Percentiles rank a stretch among this genome's conserved stretches.
Evolutionary conservation across 2,113 vertebrate species (phyloP).

Genomic region (Mustelus asterias): DNA sequence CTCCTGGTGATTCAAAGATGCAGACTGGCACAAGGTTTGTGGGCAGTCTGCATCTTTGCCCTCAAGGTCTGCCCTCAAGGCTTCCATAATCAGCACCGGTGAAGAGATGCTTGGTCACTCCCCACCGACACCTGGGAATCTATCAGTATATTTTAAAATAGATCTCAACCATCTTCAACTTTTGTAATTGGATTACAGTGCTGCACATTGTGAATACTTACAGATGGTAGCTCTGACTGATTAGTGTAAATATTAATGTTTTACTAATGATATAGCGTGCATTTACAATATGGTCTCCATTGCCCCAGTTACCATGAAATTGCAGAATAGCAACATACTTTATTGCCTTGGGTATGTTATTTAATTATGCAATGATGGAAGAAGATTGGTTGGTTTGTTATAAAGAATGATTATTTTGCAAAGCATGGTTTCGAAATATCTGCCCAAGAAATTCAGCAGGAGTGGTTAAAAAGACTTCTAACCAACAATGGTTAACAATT

Average conservation of each 20-base stretch:
- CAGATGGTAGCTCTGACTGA: not conserved
- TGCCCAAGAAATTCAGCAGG: not conserved
- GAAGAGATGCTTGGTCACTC: not conserved
- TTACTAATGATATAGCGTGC: not conserved
- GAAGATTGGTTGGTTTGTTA: not conserved
- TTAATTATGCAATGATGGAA: not conserved
- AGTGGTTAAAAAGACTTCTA: not conserved
- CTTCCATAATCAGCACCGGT: not conserved
- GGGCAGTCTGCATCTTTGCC: not conserved
- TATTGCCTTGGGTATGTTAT: not conserved
- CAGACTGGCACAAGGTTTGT: not conserved
- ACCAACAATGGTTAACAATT: not conserved
- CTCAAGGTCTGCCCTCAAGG: not conserved
- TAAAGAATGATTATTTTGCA: not conserved
- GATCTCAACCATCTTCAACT: not conserved
- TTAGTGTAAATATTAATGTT: not conserved
- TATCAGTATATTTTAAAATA: not conserved
- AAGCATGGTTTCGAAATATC: not conserved
- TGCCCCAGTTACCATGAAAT: not conserved
- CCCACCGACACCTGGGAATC: not conserved
- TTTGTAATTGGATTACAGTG: not conserved
- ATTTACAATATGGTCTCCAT: not conserved
- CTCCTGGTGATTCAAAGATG: not conserved
- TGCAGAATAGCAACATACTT: not conserved
- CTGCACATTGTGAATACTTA: not conserved